Evolutionary conservation across 2,888 invertebrate species (phyloP).

Genomic region (Pterostichus madidus): DNA sequence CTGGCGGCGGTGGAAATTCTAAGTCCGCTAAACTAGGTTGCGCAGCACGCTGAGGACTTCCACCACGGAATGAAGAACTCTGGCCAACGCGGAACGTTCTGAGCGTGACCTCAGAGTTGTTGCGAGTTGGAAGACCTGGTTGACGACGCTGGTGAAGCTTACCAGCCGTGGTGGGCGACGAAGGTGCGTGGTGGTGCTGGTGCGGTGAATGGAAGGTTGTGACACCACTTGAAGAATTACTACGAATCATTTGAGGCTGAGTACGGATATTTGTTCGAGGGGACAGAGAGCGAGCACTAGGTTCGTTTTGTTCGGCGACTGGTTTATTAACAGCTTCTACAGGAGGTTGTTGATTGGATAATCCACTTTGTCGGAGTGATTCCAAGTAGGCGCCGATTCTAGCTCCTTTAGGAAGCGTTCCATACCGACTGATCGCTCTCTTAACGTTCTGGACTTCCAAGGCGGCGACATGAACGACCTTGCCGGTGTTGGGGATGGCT

Average conservation of each 20-base stretch:
- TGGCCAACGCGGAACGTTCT: slow-evolving; percentile 77
- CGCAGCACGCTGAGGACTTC: slow-evolving; percentile 85
- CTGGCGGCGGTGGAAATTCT: slow-evolving; percentile 93
- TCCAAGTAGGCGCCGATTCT: slow-evolving; percentile 98
- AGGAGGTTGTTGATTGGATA: slow-evolving; percentile 75
- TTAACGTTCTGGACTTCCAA: slow-evolving; percentile 97
- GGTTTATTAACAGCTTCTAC: slow-evolving; percentile 71
- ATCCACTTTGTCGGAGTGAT: slow-evolving; percentile 90
- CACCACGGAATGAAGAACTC: slow-evolving; percentile 77
- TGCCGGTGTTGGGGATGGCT: background rate
- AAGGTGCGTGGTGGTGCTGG: slow-evolving; percentile 75
- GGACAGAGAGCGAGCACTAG: slow-evolving; percentile 80
- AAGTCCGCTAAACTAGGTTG: slow-evolving; percentile 89
- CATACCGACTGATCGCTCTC: slow-evolving; percentile 95
- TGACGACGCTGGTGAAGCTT: slow-evolving; percentile 80
- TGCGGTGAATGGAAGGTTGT: slow-evolving; percentile 80
- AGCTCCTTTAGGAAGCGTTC: slow-evolving; percentile 97
- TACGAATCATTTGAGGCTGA: slow-evolving; percentile 91
- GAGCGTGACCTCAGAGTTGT: slow-evolving; percentile 75
- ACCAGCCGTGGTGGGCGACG: slow-evolving; percentile 82
- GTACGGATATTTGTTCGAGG: slow-evolving; percentile 83
- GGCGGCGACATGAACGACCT: slow-evolving; percentile 88
- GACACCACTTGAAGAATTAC: slow-evolving; percentile 92
- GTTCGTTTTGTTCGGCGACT: slow-evolving; percentile 73
- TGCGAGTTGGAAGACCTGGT: slow-evolving; percentile 73